Conservation (phyloP, 2,113 vertebrate species). For the Diglossa brunneiventris region DNA sequence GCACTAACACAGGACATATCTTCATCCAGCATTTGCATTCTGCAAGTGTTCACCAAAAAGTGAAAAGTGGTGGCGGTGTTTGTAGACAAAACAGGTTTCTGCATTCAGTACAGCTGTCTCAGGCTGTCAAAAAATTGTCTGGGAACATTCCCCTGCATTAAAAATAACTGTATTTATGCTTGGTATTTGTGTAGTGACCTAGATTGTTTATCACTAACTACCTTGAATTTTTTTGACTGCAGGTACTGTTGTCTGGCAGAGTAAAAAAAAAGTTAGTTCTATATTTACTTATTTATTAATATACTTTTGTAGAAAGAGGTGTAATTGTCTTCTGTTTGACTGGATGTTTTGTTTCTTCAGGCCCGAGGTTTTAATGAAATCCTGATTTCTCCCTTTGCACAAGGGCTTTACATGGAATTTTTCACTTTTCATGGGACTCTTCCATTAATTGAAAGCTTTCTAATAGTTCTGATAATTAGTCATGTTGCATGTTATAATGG, state of each 20-base stretch:
- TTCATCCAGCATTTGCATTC: neutral
- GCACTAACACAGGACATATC: neutral
- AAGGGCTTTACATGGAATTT: neutral
- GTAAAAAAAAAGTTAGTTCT: neutral
- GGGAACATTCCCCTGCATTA: neutral
- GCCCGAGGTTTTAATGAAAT: neutral
- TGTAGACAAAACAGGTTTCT: neutral
- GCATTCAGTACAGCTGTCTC: neutral
- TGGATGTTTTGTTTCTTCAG: neutral
- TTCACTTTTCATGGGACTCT: neutral
- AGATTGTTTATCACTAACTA: neutral
- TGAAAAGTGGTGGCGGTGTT: neutral
- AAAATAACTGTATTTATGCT: neutral
- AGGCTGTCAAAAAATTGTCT: neutral
- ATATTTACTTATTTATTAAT: neutral
- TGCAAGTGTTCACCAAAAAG: neutral
- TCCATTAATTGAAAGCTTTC: neutral
- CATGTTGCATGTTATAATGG: neutral
- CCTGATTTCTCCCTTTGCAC: neutral
- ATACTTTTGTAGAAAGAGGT: neutral
- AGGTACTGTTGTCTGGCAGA: neutral
- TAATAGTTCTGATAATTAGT: conserved; percentile 9
- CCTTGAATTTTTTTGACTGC: neutral
- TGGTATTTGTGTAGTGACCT: neutral
- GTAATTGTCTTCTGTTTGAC: neutral